Evolutionary conservation across 1,140 invertebrate species (phyloP), one percentile per base, ranked within the genome.

Genomic region (Dolichoris vasculosae): DNA sequence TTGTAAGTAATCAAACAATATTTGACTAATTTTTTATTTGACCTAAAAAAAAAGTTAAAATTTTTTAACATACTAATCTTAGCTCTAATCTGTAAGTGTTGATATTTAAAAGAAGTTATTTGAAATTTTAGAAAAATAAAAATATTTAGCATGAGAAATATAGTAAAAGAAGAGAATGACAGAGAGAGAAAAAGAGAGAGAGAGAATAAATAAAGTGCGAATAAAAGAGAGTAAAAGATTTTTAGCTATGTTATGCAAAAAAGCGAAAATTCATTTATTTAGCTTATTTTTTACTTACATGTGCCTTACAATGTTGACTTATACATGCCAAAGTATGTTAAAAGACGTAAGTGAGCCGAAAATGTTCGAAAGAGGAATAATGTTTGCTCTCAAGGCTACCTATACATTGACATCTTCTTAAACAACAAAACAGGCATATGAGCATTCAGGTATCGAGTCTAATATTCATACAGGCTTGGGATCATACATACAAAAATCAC

Each of bases 231-330:
- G 55, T 64, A 63, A 79, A 23, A 64, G 23, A 30, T n/a, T n/a
- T n/a, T 63, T n/a, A 63, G n/a, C 59, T n/a, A 17, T n/a, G 59
- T n/a, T n/a, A 2, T 63, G 30, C 32, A 46, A 32, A 80, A 43
- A 78, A 8, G 43, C 8, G n/a, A 89, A 84, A 87, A 88, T n/a
- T n/a, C 88, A 88, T 90, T 91, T 92, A 89, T 90, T 88, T 91
- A 91, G 90, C 89, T 90, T 91, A 87, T 88, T 88, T 91, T 92
- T 90, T 88, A 89, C 89, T 91, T 89, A 91, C 88, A 88, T 88
- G 84, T 87, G 89, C 87, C 88, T 89, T 91, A 91, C 90, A 91
- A 90, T 92, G 89, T 92, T 92, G 91, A 89, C 89, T 88, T 92
- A 91, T 90, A 90, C 88, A 89, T 89, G 88, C 88, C 67, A 71